Base-by-base conservation (phyloP, 2,888 invertebrate genomes). In the Plusia festucae region DNA sequence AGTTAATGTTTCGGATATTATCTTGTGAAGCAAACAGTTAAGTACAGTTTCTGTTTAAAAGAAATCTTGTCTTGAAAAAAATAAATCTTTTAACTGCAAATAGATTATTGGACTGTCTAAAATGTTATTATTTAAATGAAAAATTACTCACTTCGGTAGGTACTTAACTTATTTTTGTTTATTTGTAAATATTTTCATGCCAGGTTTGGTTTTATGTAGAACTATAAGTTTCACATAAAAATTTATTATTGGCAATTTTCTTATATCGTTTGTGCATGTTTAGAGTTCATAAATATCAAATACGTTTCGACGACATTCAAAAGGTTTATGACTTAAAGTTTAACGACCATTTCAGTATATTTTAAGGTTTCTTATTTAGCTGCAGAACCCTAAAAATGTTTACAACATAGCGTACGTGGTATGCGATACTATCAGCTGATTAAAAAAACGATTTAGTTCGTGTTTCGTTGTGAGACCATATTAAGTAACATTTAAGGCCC, bases 391-490 rank as follows among this genome's bases (percentile, higher is more conserved):
- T 49, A 49, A 49, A 18, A 49, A 49, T 20, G 20, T 20, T 49
- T 20, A 59, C 51, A 27, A 49, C 49, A 49, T 46, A 16, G 18
- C 27, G 49, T 32, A 18, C 44, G 24, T 20, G 49, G 30, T 49
- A 49, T 18, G 57, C 27, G 49, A 49, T 16, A 27, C 18, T 49
- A 24, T 57, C 49, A 16, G 46, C 46, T 49, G 46, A 49, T 49
- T 18, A 49, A 9, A 49, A 49, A 49, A 18, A 49, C 11, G 11
- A 49, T 49, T 49, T 13, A 49, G 46, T 18, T 18, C 20, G 46
- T 49, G 46, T 49, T 49, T 20, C 20, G 18, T 20, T 13, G 18
- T 18, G 20, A 20, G 46, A 20, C 46, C 46, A 49, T 49, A 20
- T 49, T 49, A 49, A 20, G 46, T 18, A 18, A 49, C 20, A 20